Evolutionary conservation across 2,888 invertebrate genomes (phyloP), one percentile per base, ranked within the genome.

Genomic region (Ophion ventricosus): DNA sequence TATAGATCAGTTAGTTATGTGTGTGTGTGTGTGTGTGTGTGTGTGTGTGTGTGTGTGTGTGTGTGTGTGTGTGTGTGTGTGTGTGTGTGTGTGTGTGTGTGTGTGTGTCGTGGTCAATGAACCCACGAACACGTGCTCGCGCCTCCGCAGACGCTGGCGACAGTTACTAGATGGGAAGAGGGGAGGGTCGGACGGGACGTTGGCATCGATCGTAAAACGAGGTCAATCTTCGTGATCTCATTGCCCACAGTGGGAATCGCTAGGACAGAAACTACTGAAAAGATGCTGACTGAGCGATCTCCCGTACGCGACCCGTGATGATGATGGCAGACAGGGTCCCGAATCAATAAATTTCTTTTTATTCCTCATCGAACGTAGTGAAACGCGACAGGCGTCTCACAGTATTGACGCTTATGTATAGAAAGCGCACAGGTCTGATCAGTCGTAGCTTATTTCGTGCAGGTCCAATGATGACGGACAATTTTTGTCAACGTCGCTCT

Each of bases 191-290:
- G 49, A 59, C 49, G 14, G n/a, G 57, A 73, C 81, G 76, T 43
- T 70, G 56, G 74, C 81, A 79, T 75, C 74, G 84, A 84, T 84
- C 82, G 81, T 82, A 82, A 82, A 84, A 84, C 75, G 84, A 79
- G 84, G 84, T 84, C 84, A 84, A 84, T 84, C 84, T 82, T 84
- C 78, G 81, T 78, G 78, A 82, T 84, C 84, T 78, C 84, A 70
- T 81, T 84, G 73, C 73, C 78, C 80, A 43, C 54, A 57, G 64
- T 35, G 54, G 43, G 69, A 61, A 63, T 63, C 59, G 67, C 67
- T 43, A 35, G 43, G 35, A 29, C 56, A 56, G 25, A 54, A 66
- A 77, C 57, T 54, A 17, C 56, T 17, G 40, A 63, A 82, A 78
- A 79, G 73, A 77, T 43, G 76, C 76, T 67, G 73, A 83, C 57